Base-by-base conservation (phyloP, 2,797 vertebrate species). In the Triplophysa yarkandensis region DNA sequence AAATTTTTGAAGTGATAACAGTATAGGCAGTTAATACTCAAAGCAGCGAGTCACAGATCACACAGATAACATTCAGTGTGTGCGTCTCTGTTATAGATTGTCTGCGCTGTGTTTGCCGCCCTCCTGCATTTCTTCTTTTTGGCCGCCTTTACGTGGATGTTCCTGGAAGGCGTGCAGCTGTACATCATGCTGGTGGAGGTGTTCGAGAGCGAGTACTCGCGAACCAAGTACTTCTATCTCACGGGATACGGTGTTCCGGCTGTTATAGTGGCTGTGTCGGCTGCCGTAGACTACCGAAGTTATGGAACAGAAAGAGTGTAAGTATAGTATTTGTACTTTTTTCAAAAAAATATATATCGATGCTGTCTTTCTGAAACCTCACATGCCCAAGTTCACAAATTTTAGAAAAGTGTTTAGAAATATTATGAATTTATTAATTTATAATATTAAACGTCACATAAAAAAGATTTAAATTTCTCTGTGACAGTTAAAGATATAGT, bases 151-250 rank as follows among this genome's bases (percentile, higher is more conserved):
- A 98, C 96, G 16, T 99, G 98, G 98, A 99, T 99, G 98, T 98
- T 98, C 86, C 89, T 99, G 89, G 97, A 98, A 86, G 98, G 97
- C 0, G 98, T 99, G 71, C 97, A 99, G 86, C 96, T 99, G 43
- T 99, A 99, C 88, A 98, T 99, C 89, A 98, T 99, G 96, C 91
- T 99, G 89, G 96, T 99, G 81, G 97, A 98, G 87, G 97, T 98
- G 83, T 99, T 98, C 27, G 97, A 99, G 91, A 98, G 96, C 0
- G 96, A 98, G 74, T 95, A 97, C 85, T 98, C 98, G 2, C 93
- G 96, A 55, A 93, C 94, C 85, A 97, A 96, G 84, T 98, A 98
- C 86, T 98, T 99, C 87, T 99, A 99, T 88, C 88, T 98, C 86
- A 94, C 96, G 0, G 98, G 98, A 79, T 99, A 99, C 0, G 98